Conservation (phyloP, 2,888 invertebrate species). For the Tipula vernalis region DNA sequence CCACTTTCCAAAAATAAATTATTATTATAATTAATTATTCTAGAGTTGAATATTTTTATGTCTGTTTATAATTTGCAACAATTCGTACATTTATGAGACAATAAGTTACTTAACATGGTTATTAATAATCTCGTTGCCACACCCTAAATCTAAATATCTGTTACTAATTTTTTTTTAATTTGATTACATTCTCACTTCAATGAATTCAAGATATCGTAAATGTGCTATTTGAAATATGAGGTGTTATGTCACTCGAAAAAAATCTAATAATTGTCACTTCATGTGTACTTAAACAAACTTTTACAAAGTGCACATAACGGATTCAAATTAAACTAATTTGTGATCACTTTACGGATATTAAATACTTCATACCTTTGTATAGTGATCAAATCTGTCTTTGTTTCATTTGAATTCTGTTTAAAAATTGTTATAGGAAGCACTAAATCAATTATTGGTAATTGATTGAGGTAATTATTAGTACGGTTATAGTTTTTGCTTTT, state of each 20-base stretch:
- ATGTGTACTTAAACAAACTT: neutral
- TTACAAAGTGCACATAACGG: neutral
- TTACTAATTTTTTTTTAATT: neutral
- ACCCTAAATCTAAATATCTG: neutral
- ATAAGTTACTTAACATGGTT: neutral
- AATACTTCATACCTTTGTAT: neutral
- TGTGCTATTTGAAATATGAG: neutral
- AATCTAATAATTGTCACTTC: neutral
- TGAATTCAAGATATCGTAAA: neutral
- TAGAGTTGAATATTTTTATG: neutral
- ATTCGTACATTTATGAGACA: neutral
- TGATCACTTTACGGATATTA: neutral
- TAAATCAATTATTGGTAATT: neutral
- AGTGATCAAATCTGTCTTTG: neutral
- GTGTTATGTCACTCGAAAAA: neutral
- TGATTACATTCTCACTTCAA: neutral
- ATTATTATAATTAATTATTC: neutral
- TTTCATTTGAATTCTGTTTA: neutral
- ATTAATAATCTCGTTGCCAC: neutral
- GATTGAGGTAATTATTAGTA: neutral
- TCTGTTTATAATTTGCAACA: neutral
- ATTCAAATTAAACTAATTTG: neutral
- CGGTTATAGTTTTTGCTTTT: neutral
- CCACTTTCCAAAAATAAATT: neutral
- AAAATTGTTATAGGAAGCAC: neutral